phyloP scores from a whole-genome alignment of 2,113 vertebrate species.

The Mesitornis unicolor region DNA sequence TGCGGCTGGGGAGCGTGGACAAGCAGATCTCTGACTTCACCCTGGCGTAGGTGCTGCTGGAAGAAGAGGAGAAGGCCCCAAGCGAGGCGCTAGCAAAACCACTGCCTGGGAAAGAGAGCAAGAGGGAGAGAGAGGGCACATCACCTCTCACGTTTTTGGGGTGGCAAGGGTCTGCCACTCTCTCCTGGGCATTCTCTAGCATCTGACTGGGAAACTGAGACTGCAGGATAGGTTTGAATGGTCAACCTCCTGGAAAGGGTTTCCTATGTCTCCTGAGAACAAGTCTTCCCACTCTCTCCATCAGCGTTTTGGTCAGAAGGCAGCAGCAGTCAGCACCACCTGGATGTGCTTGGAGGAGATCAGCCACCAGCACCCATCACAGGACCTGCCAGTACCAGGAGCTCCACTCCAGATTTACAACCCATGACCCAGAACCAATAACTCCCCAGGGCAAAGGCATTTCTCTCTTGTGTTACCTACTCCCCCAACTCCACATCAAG shows the following conservation, averaged over 20 bases:
- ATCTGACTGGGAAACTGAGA: neutral
- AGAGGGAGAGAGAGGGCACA: neutral
- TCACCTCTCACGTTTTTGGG: neutral
- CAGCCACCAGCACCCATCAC: neutral
- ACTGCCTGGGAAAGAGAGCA: constrained; percentile 46
- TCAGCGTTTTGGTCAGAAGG: neutral
- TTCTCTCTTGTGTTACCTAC: neutral
- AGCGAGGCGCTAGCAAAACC: constrained; percentile 14
- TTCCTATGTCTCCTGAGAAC: neutral
- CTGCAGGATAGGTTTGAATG: neutral
- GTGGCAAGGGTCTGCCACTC: neutral
- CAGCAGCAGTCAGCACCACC: neutral
- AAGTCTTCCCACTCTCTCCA: neutral
- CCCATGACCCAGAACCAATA: neutral
- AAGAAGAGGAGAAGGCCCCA: constrained; percentile 52
- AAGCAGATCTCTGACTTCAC: constrained; percentile 65
- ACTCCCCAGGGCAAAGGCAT: neutral
- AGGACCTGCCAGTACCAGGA: neutral
- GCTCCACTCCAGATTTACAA: neutral
- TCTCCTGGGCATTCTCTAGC: neutral
- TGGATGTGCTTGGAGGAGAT: neutral
- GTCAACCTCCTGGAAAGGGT: neutral
- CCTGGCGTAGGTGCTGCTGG: constrained; percentile 41
- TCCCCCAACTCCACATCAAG: neutral
- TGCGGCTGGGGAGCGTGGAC: neutral